Conservation (phyloP, 2,888 invertebrate genomes). For the Standfussiana lucernea region DNA sequence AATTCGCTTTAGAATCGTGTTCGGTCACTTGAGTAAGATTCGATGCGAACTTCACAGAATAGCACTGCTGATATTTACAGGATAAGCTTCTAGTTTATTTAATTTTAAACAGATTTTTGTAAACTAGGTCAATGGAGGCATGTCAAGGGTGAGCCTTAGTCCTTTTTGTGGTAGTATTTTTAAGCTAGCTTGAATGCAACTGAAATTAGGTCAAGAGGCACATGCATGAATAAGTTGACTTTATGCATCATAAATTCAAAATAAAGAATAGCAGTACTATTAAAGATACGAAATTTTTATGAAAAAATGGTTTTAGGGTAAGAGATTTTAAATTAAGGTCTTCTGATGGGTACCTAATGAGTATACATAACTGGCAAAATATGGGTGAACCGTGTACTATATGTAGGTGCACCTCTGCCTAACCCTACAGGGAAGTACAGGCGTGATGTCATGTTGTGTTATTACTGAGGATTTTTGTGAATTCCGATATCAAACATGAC, state of each 20-base stretch:
- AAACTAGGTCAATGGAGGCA: constrained; percentile 2
- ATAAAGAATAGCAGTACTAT: not conserved
- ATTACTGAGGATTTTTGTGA: not conserved
- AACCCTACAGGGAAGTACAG: not conserved
- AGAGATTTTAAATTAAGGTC: not conserved
- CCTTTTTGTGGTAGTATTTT: constrained; percentile 28
- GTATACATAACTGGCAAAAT: too few relatives aligned
- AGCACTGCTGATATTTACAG: not conserved
- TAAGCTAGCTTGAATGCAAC: not conserved
- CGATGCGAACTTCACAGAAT: not conserved
- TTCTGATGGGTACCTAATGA: not conserved
- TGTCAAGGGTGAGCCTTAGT: constrained; percentile 8
- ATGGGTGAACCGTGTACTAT: too few relatives aligned
- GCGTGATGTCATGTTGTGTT: not conserved
- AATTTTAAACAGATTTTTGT: not conserved
- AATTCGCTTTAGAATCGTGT: not conserved
- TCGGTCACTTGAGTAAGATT: not conserved
- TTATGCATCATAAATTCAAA: not conserved
- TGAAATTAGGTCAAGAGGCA: constrained; percentile 14
- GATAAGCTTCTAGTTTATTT: not conserved
- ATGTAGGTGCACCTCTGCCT: not conserved
- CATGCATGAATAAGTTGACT: not conserved
- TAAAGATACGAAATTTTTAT: not conserved
- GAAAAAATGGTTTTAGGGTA: not conserved
- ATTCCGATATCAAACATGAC: not conserved